A percentile compares a stretch with the other conserved stretches of the same genome.
Evolutionary conservation across 2,113 vertebrate species (phyloP).

Genomic region (Passer montanus): DNA sequence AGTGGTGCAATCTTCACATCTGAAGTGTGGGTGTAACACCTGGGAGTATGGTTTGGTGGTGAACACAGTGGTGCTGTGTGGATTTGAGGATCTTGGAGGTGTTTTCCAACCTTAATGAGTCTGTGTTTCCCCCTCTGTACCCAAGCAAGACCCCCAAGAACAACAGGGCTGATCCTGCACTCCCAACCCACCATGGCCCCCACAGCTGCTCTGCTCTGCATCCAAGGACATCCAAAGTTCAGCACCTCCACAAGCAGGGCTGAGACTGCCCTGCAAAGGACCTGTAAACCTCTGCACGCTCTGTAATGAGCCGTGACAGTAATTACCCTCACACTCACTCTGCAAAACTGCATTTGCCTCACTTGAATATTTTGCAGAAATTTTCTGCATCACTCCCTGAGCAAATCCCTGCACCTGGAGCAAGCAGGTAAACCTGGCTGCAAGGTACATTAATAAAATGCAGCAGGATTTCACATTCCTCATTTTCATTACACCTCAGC

Average conservation of each 20-base stretch:
- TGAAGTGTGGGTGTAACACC: not conserved
- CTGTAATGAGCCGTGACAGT: not conserved
- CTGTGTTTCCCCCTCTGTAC: not conserved
- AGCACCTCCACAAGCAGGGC: not conserved
- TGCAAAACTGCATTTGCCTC: not conserved
- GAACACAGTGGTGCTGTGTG: not conserved
- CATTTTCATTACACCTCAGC: not conserved
- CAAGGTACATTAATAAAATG: not conserved
- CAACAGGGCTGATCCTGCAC: not conserved
- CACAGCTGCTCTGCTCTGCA: not conserved
- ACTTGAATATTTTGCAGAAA: not conserved
- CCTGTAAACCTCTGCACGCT: not conserved
- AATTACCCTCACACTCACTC: not conserved
- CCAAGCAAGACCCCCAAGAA: not conserved
- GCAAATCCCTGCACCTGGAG: not conserved
- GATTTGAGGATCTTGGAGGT: not conserved
- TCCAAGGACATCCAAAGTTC: not conserved
- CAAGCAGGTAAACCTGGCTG: not conserved
- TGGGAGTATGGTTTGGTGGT: not conserved
- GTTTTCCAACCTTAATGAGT: not conserved
- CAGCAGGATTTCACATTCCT: not conserved
- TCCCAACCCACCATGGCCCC: accelerated
- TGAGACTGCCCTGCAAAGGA: not conserved
- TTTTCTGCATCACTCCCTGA: not conserved
- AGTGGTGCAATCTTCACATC: not conserved